Evolutionary conservation across 2,797 vertebrate species (phyloP), one percentile per base, ranked within the genome.

Genomic region (Rhinogobio ventralis): DNA sequence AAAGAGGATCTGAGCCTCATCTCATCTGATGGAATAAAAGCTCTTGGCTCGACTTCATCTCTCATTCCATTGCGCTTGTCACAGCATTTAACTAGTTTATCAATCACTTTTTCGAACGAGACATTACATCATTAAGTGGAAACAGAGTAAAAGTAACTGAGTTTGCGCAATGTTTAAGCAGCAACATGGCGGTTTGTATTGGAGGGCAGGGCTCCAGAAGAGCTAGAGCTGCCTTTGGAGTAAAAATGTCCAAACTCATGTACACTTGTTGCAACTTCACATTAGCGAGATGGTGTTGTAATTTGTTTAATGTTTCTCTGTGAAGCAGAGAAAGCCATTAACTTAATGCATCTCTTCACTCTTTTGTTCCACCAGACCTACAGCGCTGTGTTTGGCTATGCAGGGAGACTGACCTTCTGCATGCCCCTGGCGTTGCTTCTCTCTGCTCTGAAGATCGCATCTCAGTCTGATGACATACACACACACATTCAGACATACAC

Each of bases 241-340:
- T 23, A 7, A 74, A 39, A n/a, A 42, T 62, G 57, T 79, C 60
- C 72, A 76, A 89, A 77, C 81, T 75, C 79, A 4, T 76, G 85
- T 87, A 68, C 64, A 83, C 86, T 86, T 89, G 88, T 81, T 86
- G 51, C 72, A 83, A 88, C 85, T 86, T 85, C 80, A 74, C 67
- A 89, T 85, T 82, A 49, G 72, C 36, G 67, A 83, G 85, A 91
- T 80, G 66, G 86, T 36, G 73, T 82, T 86, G 79, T 91, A 79
- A 93, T 93, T 90, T 91, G 82, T 91, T 92, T 92, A 92, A 93
- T 91, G 89, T 82, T 83, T 83, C 66, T 74, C 76, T 83, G 42
- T 74, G 77, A 90, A 83, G 71, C 45, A 82, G 79, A 86, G 71
- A 57, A 80, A 60, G 85, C 91, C 83, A 90, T 92, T 91, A 93